Base-by-base conservation (phyloP, 2,113 vertebrate species). In the Cephalophus harveyi region DNA sequence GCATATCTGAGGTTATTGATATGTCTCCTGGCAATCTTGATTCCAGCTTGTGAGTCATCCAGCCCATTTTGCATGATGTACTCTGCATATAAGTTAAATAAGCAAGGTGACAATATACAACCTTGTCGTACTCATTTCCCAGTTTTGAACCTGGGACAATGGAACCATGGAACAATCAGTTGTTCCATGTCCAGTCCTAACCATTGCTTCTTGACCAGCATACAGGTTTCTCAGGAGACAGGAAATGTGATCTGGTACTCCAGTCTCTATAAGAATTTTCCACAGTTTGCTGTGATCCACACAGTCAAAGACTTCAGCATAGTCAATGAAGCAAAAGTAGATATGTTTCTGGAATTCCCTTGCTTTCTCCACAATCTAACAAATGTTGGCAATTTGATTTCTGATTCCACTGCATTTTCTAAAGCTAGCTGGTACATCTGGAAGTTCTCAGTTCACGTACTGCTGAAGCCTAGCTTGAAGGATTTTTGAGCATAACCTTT, bases 371-470 rank as follows among this genome's bases (percentile, higher is more conserved):
- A 71, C 11, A 5, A 23, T 71, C n/a, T 40, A 40, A 40, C 19
- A 40, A 71, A 71, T 40, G 19, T 71, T 40, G n/a, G n/a, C 67
- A 71, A 40, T 71, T 71, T 71, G n/a, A 40, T 23, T 5, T 71
- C 67, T 71, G n/a, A 23, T 36, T 71, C n/a, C 67, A 36, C 67
- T 71, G 67, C n/a, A 40, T 71, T 71, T 71, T 71, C 67, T 71
- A 71, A 23, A 40, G n/a, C 67, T 40, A 71, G 5, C n/a, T 23
- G 40, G 67, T 71, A 71, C 19, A 40, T 71, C n/a, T 71, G 67
- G n/a, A 40, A 71, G 10, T 23, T 71, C 67, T 40, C 67, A 23
- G 67, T 71, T 71, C n/a, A 71, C 0, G 0, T 40, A 19, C 67
- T 71, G 67, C n/a, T 40, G 67, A 40, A 71, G 67, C 10, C n/a